These are phyloP conservation scores for Bos javanicus DNA, from an alignment of 2,113 vertebrate species.

Conservation along the genomic window DNA sequence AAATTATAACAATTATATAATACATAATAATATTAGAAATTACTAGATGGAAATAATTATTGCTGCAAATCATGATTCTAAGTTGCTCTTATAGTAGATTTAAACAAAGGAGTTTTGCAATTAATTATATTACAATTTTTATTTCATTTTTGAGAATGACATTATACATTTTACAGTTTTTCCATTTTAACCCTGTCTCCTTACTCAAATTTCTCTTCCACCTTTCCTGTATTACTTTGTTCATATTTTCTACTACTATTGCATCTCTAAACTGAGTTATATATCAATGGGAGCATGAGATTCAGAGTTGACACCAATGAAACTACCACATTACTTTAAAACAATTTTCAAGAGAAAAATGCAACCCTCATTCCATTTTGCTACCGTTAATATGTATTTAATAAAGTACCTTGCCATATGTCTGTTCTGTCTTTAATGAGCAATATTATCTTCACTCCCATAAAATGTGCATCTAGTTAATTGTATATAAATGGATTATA, in stretches of 20 bases:
- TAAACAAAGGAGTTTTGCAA: neutral
- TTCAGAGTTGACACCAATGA: neutral
- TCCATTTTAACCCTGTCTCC: neutral
- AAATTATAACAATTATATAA: neutral
- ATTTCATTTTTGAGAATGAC: neutral
- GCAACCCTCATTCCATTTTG: neutral
- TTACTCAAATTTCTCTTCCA: neutral
- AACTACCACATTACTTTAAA: neutral
- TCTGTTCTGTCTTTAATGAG: neutral
- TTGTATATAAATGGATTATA: neutral
- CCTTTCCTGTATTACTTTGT: neutral
- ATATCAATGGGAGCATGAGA: neutral
- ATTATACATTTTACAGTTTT: neutral
- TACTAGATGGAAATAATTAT: neutral
- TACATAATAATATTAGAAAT: neutral
- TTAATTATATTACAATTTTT: neutral
- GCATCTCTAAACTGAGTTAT: neutral
- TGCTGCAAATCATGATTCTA: neutral
- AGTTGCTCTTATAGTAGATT: neutral
- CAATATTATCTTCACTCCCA: neutral
- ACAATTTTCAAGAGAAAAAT: constrained; percentile 37
- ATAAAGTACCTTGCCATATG: neutral
- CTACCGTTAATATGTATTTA: constrained; percentile 32
- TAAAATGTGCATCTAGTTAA: neutral
- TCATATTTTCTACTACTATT: neutral